phyloP scores from a whole-genome alignment of 2,888 invertebrate genomes.

The Dryocosmus kuriphilus region DNA sequence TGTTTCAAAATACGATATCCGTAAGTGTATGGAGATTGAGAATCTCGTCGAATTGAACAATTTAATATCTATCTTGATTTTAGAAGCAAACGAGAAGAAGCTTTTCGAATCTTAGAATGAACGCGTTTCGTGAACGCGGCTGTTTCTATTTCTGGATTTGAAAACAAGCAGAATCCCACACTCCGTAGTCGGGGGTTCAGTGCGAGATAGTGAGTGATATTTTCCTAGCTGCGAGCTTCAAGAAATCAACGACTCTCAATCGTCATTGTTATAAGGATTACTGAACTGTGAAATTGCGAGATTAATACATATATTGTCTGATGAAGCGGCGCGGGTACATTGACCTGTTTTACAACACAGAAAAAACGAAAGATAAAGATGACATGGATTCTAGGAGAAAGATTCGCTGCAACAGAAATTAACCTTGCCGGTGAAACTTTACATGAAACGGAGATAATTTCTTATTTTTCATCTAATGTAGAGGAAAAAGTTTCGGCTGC shows the following conservation, averaged over 20 bases:
- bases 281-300: background rate
- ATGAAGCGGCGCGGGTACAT: background rate
- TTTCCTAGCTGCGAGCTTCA: constrained; percentile 17
- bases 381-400: no score
- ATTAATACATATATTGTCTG: background rate
- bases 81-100: constrained; percentile 44
- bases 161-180: constrained; percentile 69
- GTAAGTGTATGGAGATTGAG: background rate
- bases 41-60: background rate
- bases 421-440: no score
- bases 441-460: no score
- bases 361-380: no score
- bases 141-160: constrained; percentile 71
- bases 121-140: constrained; percentile 58
- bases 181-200: constrained; percentile 50
- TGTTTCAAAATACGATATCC: background rate
- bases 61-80: constrained; percentile 9
- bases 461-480: no score
- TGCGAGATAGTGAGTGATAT: constrained; percentile 27
- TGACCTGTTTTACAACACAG: no score
- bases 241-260: constrained; percentile 7
- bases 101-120: constrained; percentile 56
- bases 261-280: background rate
- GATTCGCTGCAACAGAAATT: no score
- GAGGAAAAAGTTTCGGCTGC: no score